phyloP scores from a whole-genome alignment of 2,797 vertebrate species.

The Columba guinea region DNA sequence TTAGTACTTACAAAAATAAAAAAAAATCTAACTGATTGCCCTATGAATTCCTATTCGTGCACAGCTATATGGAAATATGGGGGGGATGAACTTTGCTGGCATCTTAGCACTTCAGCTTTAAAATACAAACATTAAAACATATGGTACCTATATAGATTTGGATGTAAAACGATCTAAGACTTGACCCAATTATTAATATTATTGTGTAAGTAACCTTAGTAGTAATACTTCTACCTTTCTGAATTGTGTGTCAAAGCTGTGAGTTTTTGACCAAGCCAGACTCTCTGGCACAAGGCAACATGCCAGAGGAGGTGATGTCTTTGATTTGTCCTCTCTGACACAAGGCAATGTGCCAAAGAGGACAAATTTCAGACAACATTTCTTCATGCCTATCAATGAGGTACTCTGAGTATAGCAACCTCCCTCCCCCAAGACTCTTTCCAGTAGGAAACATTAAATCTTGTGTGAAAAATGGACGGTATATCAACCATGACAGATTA shows the following conservation, averaged over 20 bases:
- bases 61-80: not conserved
- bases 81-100: not conserved
- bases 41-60: not conserved
- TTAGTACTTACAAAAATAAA: not conserved
- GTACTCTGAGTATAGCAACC: not conserved
- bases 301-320: not conserved
- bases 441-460: not conserved
- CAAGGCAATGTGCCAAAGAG: not conserved
- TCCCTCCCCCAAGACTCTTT: not conserved
- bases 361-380: not conserved
- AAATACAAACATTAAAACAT: not conserved
- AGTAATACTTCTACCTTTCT: not conserved
- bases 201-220: not conserved
- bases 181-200: not conserved
- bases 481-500: not conserved
- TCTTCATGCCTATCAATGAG: not conserved
- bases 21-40: not conserved
- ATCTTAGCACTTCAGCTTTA: not conserved
- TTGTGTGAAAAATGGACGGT: not conserved
- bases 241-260: not conserved
- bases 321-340: not conserved
- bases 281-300: not conserved
- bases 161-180: not conserved
- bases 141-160: not conserved
- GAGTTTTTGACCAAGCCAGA: not conserved